Evolutionary conservation across 2,888 invertebrate species (phyloP).

Genomic region (Heliconius sara): DNA sequence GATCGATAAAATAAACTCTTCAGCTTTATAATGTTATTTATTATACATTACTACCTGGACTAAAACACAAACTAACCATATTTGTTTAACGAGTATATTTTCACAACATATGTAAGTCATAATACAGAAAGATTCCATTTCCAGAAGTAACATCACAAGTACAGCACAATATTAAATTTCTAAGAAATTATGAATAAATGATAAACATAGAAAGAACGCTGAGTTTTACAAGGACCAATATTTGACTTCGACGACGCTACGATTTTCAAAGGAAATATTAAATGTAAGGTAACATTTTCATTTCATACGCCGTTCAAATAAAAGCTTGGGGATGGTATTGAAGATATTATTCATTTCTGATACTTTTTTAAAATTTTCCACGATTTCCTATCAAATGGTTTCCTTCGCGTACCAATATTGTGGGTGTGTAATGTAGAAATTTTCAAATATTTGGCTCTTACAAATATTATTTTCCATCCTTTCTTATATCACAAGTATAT

Average conservation of each 20-base stretch:
- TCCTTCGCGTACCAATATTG: conserved; percentile 6
- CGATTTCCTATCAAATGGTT: conserved; percentile 19
- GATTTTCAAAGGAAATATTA: conserved; percentile 48
- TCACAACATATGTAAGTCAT: neutral
- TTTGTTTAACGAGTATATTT: neutral
- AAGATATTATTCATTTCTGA: conserved; percentile 36
- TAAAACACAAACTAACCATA: neutral
- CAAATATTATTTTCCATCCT: neutral
- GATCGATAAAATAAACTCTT: neutral
- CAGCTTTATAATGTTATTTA: neutral
- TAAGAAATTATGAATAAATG: conserved; percentile 35
- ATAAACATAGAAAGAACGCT: conserved; percentile 36
- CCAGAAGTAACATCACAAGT: conserved; percentile 2
- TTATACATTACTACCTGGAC: neutral
- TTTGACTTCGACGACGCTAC: conserved; percentile 41
- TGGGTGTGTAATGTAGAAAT: neutral
- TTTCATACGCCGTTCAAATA: conserved; percentile 47
- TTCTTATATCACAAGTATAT: neutral
- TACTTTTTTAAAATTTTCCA: conserved; percentile 33
- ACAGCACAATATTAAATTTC: conserved; percentile 19
- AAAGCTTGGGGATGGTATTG: conserved; percentile 35
- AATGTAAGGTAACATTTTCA: conserved; percentile 49
- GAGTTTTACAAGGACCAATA: conserved; percentile 39
- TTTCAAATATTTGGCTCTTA: neutral
- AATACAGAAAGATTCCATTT: neutral